A percentile compares a stretch with the other conserved stretches of the same genome.
Conservation (phyloP, 2,797 vertebrate genomes). For the Phrynocephalus vlangalii region DNA sequence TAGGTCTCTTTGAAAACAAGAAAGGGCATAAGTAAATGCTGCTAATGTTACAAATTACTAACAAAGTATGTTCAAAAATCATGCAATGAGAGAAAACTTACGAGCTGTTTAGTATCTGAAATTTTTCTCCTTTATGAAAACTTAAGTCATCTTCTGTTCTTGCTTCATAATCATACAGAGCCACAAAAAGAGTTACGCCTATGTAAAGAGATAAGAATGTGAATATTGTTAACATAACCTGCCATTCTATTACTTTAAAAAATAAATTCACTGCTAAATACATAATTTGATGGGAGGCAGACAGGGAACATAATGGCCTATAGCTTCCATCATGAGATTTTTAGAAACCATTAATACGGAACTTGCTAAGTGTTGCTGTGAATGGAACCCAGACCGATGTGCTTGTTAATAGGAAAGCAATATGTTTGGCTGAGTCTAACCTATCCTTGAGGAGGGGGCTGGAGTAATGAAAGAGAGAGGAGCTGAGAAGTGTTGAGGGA, state of each 20-base stretch:
- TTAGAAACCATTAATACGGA: no score
- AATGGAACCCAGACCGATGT: no score
- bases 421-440: no score
- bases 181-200: constrained; percentile 98
- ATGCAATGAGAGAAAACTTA: constrained; percentile 79
- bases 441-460: no score
- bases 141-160: constrained; percentile 96
- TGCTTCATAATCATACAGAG: constrained; percentile 97
- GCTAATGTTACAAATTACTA: neutral
- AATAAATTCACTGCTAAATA: neutral
- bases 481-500: no score
- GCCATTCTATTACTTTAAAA: neutral
- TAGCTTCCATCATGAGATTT: no score
- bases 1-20: neutral
- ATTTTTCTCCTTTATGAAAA: constrained; percentile 97
- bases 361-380: no score
- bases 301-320: no score
- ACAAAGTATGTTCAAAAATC: constrained; percentile 15
- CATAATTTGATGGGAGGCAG: no score
- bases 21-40: neutral
- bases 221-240: neutral
- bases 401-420: no score
- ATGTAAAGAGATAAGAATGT: constrained; percentile 46
- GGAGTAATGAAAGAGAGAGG: no score
- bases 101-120: constrained; percentile 99